Base-by-base conservation (phyloP, 1,140 invertebrate genomes). In the Aphis craccivora region DNA sequence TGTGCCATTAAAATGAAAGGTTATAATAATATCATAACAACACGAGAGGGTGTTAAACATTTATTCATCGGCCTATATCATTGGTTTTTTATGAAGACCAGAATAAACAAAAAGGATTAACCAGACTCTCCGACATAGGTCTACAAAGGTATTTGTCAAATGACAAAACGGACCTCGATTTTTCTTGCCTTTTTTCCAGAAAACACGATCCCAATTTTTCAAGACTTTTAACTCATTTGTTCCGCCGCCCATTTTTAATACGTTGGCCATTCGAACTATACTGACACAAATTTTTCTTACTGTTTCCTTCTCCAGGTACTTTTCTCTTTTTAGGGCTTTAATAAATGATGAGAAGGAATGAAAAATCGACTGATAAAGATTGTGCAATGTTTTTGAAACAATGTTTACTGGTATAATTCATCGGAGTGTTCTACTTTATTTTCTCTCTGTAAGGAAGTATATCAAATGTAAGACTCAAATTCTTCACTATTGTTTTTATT, bases 171-270 rank as follows among this genome's bases (percentile, higher is more conserved):
- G 91, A 93, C 91, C 91, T 93, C 81, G 35, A 93, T 93, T 93
- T 93, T 53, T 92, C 81, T 93, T 55, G 43, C 67, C n/a, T 55
- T 93, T 93, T 93, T 86, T 43, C 35, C 51, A 11, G 40, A 86
- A 93, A 86, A 93, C 91, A 93, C 81, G 91, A 84, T 93, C 76
- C 81, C 48, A 93, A 93, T 93, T 93, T 93, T 86, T 92, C 76
- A 93, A 84, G 76, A 86, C 91, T 86, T 84, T 93, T 93, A 86
- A 93, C 91, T 93, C 81, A 93, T 93, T 93, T 93, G 91, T 93
- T 93, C 81, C 81, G 76, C 45, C 81, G 48, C 91, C 91, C 48
- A 93, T 84, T 84, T 93, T 93, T 93, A 93, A 93, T 93, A 93
- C 81, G 45, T 84, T 93, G 35, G 91, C 81, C 91, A 93, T 93